Percentiles rank a stretch among this genome's conserved stretches.
Evolutionary conservation across 2,113 vertebrate genomes (phyloP).

Genomic region (Erpornis zantholeuca): DNA sequence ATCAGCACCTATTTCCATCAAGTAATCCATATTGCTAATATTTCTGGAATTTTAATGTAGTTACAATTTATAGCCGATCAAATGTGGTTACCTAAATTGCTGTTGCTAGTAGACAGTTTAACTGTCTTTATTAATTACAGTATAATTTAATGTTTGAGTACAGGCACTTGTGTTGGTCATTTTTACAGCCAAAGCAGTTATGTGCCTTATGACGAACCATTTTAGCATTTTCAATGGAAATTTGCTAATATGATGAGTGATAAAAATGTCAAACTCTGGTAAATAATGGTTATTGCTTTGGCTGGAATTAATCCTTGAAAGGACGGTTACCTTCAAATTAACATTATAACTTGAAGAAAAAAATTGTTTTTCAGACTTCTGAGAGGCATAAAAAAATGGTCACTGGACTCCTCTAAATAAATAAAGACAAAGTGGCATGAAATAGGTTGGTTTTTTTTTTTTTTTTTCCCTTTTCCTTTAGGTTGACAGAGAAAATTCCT

Average conservation of each 20-base stretch:
- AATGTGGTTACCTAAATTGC: constrained; percentile 99
- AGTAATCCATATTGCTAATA: constrained; percentile 96
- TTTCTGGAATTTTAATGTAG: constrained; percentile 97
- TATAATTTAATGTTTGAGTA: constrained; percentile 93
- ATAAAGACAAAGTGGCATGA: neutral
- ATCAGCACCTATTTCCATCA: constrained; percentile 90
- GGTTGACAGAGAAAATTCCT: neutral
- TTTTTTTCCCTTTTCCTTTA: neutral
- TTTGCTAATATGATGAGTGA: constrained; percentile 83
- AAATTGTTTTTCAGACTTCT: constrained; percentile 54
- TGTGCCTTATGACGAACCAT: constrained; percentile 85
- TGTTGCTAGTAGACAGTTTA: constrained; percentile 97
- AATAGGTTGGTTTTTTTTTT: neutral
- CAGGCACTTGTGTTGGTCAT: constrained; percentile 82
- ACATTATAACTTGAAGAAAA: constrained; percentile 71
- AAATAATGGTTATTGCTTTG: constrained; percentile 85
- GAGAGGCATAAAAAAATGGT: constrained; percentile 29
- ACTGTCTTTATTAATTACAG: constrained; percentile 99
- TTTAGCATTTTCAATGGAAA: constrained; percentile 82
- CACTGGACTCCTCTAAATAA: constrained; percentile 12
- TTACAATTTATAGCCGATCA: constrained; percentile 97
- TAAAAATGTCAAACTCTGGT: constrained; percentile 80
- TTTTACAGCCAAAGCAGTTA: constrained; percentile 81
- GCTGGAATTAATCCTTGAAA: constrained; percentile 81
- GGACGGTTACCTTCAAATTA: constrained; percentile 83